These are phyloP conservation scores for Onychorhynchus coronatus DNA, from an alignment of 2,113 vertebrate genomes.

Conservation along the genomic window DNA sequence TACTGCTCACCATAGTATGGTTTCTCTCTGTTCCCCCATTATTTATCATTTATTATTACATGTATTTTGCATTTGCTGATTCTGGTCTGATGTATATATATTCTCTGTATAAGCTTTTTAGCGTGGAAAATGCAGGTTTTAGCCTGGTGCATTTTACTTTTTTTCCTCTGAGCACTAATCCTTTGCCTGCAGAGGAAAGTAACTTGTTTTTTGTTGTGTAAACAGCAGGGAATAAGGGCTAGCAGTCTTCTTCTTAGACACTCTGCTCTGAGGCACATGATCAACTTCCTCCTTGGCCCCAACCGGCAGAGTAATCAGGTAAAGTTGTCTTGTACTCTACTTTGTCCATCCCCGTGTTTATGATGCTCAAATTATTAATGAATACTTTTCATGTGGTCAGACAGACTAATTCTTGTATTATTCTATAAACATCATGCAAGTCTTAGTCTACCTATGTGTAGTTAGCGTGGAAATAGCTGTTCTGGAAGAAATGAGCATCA, in stretches of 20 bases:
- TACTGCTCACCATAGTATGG: background rate
- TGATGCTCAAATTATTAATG: background rate
- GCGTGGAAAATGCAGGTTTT: background rate
- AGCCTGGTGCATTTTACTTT: background rate
- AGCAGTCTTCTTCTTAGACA: conserved; percentile 90
- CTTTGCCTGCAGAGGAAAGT: background rate
- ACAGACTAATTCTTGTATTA: background rate
- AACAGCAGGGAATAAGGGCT: conserved; percentile 85
- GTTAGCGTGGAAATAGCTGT: background rate
- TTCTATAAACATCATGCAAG: background rate
- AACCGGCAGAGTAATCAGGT: conserved; percentile 92
- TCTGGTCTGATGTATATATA: background rate
- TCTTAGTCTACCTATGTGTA: background rate
- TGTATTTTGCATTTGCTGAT: background rate
- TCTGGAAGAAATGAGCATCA: background rate
- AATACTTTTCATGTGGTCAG: background rate
- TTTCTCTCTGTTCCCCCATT: background rate
- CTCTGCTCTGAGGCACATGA: conserved; percentile 90
- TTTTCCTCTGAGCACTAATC: background rate
- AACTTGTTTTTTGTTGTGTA: background rate
- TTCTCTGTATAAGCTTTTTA: background rate
- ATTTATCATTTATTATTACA: background rate
- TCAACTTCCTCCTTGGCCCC: conserved; percentile 90
- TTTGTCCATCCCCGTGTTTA: background rate
- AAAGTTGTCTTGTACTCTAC: background rate